phyloP scores from a whole-genome alignment of 2,888 invertebrate species.

The Dynastes maya region DNA sequence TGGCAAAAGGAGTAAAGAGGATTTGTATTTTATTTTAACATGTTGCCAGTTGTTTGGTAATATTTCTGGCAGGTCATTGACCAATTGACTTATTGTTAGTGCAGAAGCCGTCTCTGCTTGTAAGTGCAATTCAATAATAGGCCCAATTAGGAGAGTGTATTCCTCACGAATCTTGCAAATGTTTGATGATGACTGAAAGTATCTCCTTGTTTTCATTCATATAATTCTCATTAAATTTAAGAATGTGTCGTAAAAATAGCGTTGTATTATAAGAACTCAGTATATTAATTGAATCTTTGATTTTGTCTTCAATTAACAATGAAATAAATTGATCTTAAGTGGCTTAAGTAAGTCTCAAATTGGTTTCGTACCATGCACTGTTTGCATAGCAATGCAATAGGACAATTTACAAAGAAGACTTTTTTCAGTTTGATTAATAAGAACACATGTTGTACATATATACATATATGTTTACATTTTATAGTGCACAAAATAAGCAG shows the following conservation, averaged over 20 bases:
- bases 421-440: slow-evolving; percentile 25
- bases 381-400: slow-evolving; percentile 46
- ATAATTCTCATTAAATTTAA: neutral
- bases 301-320: slow-evolving; percentile 50
- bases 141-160: too few species aligned
- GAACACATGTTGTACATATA: neutral
- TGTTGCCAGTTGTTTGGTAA: too few species aligned
- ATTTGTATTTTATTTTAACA: too few species aligned
- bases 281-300: slow-evolving; percentile 49
- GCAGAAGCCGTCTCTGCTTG: too few species aligned
- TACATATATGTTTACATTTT: neutral
- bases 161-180: too few species aligned
- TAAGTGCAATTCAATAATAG: too few species aligned
- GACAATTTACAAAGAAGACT: slow-evolving; percentile 8
- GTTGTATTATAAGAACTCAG: neutral
- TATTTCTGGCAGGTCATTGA: too few species aligned
- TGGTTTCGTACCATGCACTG: slow-evolving; percentile 46
- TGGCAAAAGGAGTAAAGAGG: too few species aligned
- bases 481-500: too few species aligned
- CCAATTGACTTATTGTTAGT: too few species aligned
- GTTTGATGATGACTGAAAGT: too few species aligned
- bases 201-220: too few species aligned
- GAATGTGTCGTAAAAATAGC: slow-evolving; percentile 17
- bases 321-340: slow-evolving; percentile 50
- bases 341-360: slow-evolving; percentile 51